Base-by-base conservation (phyloP, 2,113 vertebrate species). In the Gnathonemus echidnorhynchus region DNA sequence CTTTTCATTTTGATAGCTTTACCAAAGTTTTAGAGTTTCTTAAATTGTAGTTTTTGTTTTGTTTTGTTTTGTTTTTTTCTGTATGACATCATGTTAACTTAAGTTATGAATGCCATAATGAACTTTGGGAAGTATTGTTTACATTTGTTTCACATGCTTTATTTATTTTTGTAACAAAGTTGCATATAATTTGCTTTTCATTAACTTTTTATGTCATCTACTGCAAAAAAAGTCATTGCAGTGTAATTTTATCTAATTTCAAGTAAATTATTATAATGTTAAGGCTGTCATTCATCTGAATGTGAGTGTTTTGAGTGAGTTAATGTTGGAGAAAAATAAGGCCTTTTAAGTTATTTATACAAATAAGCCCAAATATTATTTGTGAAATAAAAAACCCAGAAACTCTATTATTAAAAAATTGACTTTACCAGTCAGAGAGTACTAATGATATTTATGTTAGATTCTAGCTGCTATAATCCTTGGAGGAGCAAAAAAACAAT, bases 51-150 rank as follows among this genome's bases (percentile, higher is more conserved):
- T 92, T 93, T 90, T 10, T 10, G 77, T 92, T 89, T 91, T 89
- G 89, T 92, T 89, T 91, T 89, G 89, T 13, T 49, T 93, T 42
- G 39, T 39, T 90, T n/a, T 91, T 93, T 48, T 90, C 92, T 94
- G 3, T 87, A 53, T 92, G 48, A 92, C 90, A 92, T 92, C 9
- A 21, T 83, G 42, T 39, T 85, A 84, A 45, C 90, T 94, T 95
- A 95, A 95, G 91, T 95, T 94, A 94, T 94, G 91, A 91, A 88
- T 92, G 89, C 89, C 92, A 93, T 92, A 89, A 91, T 93, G 91
- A 94, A 92, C 86, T 86, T 90, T 31, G 91, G 91, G 90, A 92
- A 86, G 88, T 91, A 74, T 89, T 92, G 94, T 95, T 95, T 94
- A 92, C 92, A 93, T 92, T 74, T 91, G 92, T 93, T 92, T 88